Evolutionary conservation across 2,888 invertebrate genomes (phyloP), one percentile per base, ranked within the genome.

Genomic region (Napeogenes inachia): DNA sequence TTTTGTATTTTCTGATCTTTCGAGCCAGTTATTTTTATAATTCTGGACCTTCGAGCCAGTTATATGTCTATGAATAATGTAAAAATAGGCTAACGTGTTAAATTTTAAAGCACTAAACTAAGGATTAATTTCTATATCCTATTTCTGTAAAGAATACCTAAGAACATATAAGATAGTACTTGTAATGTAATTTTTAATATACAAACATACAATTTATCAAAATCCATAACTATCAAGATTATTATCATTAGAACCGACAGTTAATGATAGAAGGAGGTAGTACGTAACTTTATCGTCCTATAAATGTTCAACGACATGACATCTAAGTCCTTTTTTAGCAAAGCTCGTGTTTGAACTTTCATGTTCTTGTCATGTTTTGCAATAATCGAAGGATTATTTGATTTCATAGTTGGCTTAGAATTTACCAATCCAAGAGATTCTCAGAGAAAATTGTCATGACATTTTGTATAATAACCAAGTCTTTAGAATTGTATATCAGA

Each of bases 291-390:
- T 8, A 30, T n/a, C 30, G 10, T 30, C 2, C 4, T 30, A 30
- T 50, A 30, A 30, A 8, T 6, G 50, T 50, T 3, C 8, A 6
- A 8, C n/a, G 21, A 47, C 32, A 35, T 54, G 61, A 54, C 57
- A 57, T 61, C 56, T 56, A 62, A 62, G 55, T 62, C 62, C 62
- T 62, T 62, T 58, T 62, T 58, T 55, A 58, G 62, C 42, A 55
- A 62, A 55, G 57, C 57, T 62, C 62, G 62, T 62, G 62, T 47
- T 58, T 58, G 62, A 62, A 54, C 54, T 58, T 62, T 58, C 55
- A 54, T 62, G 57, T 38, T 55, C 50, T 50, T 50, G 50, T 50
- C 50, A 50, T 50, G 50, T 50, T 50, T 50, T 12, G 50, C n/a
- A 50, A 50, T 50, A 50, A 50, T 30, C 50, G 50, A 50, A 50